phyloP scores from a whole-genome alignment of 2,113 vertebrate species.

The Proteles cristata region DNA sequence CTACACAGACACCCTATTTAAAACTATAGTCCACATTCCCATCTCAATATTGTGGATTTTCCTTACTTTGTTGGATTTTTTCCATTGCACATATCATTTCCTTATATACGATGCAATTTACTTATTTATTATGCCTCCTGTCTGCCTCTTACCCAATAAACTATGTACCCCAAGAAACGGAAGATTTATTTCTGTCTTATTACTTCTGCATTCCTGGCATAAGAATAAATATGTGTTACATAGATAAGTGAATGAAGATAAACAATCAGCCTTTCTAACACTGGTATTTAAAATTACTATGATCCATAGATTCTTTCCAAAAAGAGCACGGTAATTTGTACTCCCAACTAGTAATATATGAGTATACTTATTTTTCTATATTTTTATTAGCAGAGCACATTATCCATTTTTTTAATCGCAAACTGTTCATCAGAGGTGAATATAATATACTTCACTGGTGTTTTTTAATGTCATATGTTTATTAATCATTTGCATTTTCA shows the following conservation, averaged over 20 bases:
- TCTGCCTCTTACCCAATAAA: neutral
- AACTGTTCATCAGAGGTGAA: neutral
- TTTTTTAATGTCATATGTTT: neutral
- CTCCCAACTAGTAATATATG: neutral
- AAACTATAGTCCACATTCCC: neutral
- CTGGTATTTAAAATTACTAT: neutral
- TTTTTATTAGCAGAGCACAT: neutral
- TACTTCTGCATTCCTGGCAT: neutral
- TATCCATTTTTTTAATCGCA: neutral
- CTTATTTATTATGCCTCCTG: neutral
- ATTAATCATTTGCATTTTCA: neutral
- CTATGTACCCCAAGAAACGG: neutral
- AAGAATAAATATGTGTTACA: neutral
- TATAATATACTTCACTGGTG: neutral
- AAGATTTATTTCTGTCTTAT: neutral
- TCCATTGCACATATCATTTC: neutral
- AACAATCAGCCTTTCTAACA: neutral
- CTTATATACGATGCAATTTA: neutral
- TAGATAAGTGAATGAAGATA: conserved; percentile 8
- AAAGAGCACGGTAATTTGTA: neutral
- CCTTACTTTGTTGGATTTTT: neutral
- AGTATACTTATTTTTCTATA: neutral
- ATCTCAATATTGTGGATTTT: neutral
- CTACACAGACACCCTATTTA: neutral
- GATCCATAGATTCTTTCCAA: neutral